These are phyloP conservation scores for Brachionus manjavacas DNA, from an alignment of 1,140 invertebrate species.

Conservation along the genomic window DNA sequence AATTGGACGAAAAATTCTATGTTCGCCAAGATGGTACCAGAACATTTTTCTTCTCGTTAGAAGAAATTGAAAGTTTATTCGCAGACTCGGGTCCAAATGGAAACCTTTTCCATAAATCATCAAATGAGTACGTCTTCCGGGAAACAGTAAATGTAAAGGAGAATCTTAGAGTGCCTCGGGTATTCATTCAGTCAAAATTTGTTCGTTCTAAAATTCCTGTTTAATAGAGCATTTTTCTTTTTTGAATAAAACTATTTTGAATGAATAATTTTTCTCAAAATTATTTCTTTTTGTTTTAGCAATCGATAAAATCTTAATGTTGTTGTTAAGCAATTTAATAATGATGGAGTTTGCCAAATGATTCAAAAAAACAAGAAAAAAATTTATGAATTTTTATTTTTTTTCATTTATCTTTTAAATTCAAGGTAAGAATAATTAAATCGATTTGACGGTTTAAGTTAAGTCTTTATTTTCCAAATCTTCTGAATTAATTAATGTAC, in stretches of 20 bases:
- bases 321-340: not conserved
- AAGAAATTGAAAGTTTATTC: slow-evolving; percentile 37
- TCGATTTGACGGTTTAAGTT: too few species aligned
- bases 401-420: too few species aligned
- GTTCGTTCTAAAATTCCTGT: not conserved
- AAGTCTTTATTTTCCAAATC: too few species aligned
- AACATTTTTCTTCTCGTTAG: slow-evolving; percentile 53
- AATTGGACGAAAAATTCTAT: slow-evolving; percentile 64
- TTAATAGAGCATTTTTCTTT: not conserved
- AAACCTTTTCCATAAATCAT: not conserved
- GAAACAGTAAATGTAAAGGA: slow-evolving; percentile 43
- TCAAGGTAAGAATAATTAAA: too few species aligned
- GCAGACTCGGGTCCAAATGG: too few species aligned
- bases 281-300: not conserved
- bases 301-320: not conserved
- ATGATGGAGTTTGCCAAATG: not conserved
- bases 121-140: slow-evolving; percentile 20
- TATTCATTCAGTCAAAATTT: slow-evolving; percentile 41
- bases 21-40: slow-evolving; percentile 57
- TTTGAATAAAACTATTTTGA: not conserved
- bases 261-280: not conserved
- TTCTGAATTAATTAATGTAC: too few species aligned
- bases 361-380: too few species aligned
- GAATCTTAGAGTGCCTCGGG: slow-evolving; percentile 31
- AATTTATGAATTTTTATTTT: too few species aligned